Percentiles rank a stretch among this genome's conserved stretches.
Conservation (phyloP, 2,888 invertebrate genomes). For the Ellobium chinense region DNA sequence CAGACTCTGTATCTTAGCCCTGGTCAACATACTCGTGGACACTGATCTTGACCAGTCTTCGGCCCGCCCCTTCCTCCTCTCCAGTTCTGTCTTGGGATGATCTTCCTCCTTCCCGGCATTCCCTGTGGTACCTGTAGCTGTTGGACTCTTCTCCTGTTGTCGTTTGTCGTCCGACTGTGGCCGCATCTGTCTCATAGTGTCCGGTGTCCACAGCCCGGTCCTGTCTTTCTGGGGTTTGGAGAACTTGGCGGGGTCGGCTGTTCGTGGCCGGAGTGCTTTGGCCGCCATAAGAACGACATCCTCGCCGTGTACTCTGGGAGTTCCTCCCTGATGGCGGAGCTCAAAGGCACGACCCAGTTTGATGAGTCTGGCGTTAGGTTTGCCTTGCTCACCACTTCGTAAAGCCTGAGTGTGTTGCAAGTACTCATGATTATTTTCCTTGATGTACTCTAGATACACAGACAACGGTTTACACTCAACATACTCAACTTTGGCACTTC, state of each 20-base stretch:
- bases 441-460: conserved; percentile 63
- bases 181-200: neutral
- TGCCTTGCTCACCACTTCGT: neutral
- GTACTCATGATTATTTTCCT: conserved; percentile 64
- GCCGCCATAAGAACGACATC: conserved; percentile 36
- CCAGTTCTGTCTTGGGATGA: conserved; percentile 42
- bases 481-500: conserved; percentile 44
- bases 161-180: conserved; percentile 26
- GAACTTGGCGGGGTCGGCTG: conserved; percentile 33
- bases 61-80: conserved; percentile 37
- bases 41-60: conserved; percentile 49
- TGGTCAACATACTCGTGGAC: conserved; percentile 40
- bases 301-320: neutral
- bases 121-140: neutral
- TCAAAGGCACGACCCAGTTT: conserved; percentile 45
- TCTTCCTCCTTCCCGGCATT: conserved; percentile 6
- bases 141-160: neutral
- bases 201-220: neutral
- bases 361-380: conserved; percentile 13
- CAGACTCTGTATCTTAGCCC: conserved; percentile 45
- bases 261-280: conserved; percentile 42
- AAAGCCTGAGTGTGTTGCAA: conserved; percentile 2
- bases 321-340: conserved; percentile 36
- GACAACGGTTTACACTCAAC: conserved; percentile 61
- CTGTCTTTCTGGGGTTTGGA: neutral